Evolutionary conservation across 2,888 invertebrate species (phyloP).

Genomic region (Acanthopleura granulata): DNA sequence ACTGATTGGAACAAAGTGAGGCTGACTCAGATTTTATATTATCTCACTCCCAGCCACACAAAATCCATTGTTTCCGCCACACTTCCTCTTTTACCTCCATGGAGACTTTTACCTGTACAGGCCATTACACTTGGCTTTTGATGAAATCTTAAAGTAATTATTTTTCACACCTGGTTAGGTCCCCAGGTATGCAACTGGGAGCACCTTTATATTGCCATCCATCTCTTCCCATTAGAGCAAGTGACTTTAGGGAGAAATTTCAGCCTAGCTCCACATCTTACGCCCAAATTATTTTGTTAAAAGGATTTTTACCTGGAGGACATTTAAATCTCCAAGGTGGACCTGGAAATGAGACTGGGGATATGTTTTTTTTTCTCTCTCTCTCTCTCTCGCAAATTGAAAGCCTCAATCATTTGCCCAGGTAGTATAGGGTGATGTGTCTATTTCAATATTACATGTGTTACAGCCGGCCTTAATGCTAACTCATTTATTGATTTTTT

Average conservation of each 20-base stretch:
- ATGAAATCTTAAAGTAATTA: constrained; percentile 7
- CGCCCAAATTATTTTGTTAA: not conserved
- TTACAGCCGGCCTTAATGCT: too few species aligned
- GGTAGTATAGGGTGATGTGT: too few species aligned
- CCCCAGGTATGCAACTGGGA: too few species aligned
- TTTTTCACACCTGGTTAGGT: not conserved
- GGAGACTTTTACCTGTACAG: not conserved
- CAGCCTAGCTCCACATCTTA: not conserved
- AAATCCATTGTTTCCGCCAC: constrained; percentile 15
- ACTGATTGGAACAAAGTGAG: not conserved
- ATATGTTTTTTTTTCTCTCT: too few species aligned
- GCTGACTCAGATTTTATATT: not conserved
- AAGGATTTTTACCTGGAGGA: constrained; percentile 2
- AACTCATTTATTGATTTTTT: not conserved
- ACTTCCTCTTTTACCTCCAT: not conserved
- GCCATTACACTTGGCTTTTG: not conserved
- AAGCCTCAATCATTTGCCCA: too few species aligned
- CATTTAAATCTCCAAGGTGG: not conserved
- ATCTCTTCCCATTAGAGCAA: too few species aligned
- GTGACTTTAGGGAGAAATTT: too few species aligned
- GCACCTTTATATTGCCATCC: too few species aligned
- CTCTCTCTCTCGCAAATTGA: too few species aligned
- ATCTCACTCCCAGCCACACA: not conserved
- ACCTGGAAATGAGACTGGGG: too few species aligned
- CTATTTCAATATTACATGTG: too few species aligned